phyloP scores from a whole-genome alignment of 2,113 vertebrate genomes.

The Phoxinus phoxinus region DNA sequence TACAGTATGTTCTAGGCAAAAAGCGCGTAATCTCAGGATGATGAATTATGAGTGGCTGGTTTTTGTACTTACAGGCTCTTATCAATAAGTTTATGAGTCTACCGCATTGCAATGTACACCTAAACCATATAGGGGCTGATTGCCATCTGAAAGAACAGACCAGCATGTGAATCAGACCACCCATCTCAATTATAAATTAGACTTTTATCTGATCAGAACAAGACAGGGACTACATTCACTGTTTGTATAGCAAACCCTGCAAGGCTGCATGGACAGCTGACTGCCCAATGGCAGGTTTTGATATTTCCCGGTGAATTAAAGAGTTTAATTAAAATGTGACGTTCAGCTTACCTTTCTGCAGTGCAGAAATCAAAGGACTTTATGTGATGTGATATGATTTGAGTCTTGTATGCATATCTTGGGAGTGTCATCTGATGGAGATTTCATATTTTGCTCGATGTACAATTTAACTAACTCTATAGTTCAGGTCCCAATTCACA shows the following conservation, averaged over 20 bases:
- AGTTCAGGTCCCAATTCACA: not conserved
- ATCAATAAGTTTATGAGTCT: constrained; percentile 45
- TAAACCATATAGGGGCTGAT: constrained; percentile 3
- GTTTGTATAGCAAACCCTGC: not conserved
- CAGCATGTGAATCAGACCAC: constrained; percentile 25
- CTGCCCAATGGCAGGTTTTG: constrained; percentile 7
- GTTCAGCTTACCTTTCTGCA: not conserved
- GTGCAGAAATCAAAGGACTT: not conserved
- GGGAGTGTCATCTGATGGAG: not conserved
- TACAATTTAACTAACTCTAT: not conserved
- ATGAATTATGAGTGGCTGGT: constrained; percentile 41
- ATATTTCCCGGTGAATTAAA: not conserved
- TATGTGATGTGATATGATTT: not conserved
- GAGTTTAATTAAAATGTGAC: constrained; percentile 9
- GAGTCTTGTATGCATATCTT: too few relatives aligned
- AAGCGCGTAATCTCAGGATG: constrained; percentile 4
- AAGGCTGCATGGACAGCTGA: not conserved
- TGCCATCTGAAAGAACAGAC: constrained; percentile 1
- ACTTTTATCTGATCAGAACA: constrained; percentile 21
- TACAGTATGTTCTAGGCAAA: constrained; percentile 8
- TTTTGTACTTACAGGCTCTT: constrained; percentile 28
- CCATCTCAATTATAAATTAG: not conserved
- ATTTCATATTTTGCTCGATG: not conserved
- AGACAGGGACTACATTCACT: not conserved
- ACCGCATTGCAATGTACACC: constrained; percentile 11